Conservation (phyloP, 2,888 invertebrate species). For the Thecocarcelia acutangulata region DNA sequence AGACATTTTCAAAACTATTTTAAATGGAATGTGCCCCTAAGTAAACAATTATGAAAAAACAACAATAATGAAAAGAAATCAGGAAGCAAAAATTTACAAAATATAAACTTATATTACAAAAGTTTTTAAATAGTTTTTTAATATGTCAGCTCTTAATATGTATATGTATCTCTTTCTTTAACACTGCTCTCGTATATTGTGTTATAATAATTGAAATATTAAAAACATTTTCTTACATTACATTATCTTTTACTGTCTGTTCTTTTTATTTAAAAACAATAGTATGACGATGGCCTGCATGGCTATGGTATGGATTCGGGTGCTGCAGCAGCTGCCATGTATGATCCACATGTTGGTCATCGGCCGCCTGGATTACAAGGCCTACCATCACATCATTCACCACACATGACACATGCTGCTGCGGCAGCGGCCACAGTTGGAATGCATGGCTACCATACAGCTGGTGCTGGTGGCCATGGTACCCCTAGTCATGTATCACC, state of each 20-base stretch:
- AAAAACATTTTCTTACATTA: not conserved
- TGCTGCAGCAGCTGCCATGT: slow-evolving; percentile 85
- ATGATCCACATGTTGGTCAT: slow-evolving; percentile 89
- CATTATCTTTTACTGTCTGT: slow-evolving; percentile 30
- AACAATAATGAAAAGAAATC: too few relatives aligned
- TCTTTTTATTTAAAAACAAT: slow-evolving; percentile 75
- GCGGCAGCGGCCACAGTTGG: slow-evolving; percentile 83
- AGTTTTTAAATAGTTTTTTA: too few relatives aligned
- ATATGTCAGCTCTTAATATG: too few relatives aligned
- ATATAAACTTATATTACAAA: too few relatives aligned
- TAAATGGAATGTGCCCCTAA: too few relatives aligned
- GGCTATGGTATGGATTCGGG: slow-evolving; percentile 90
- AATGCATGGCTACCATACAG: slow-evolving; percentile 84
- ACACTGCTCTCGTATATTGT: not conserved
- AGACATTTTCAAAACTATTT: too few relatives aligned
- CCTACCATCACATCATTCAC: slow-evolving; percentile 88
- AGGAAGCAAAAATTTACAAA: too few relatives aligned
- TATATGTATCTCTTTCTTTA: too few relatives aligned
- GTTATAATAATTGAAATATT: not conserved
- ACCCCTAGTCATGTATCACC: slow-evolving; percentile 91
- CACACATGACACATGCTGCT: slow-evolving; percentile 89
- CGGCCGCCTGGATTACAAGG: slow-evolving; percentile 84
- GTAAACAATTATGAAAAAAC: too few relatives aligned
- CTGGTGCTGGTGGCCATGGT: slow-evolving; percentile 80
- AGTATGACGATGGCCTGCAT: slow-evolving; percentile 97